Base-by-base conservation (phyloP, 2,113 vertebrate genomes). In the Camelus bactrianus region DNA sequence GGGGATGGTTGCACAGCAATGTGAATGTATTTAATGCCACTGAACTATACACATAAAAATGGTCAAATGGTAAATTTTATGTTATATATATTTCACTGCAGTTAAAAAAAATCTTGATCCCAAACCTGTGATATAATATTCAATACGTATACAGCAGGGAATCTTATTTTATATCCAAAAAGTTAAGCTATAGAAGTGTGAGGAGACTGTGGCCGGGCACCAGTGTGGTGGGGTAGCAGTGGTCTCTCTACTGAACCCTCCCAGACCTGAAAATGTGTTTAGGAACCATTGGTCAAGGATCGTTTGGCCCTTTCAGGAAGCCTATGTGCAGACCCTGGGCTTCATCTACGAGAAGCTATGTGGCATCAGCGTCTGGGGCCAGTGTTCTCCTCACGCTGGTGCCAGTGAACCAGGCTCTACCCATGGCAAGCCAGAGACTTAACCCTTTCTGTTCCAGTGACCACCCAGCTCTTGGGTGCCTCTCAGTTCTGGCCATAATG, bases 141-240 rank as follows among this genome's bases (percentile, higher is more conserved):
- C n/a, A 75, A 54, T 38, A 92, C 14, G 14, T 15, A 12, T 72
- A 60, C 38, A 42, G 4, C 38, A 42, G 38, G 38, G 17, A 83
- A 42, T 62, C 30, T 19, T 62, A n/a, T 69, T 75, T 75, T 79
- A 42, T 80, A 13, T n/a, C 32, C 8, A 35, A 42, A 96, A 48
- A 65, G 9, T 76, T 62, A 75, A 88, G 65, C 52, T 85, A 32
- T 64, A 0, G 30, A 22, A n/a, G 4, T 13, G 1, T 28, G 50
- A 60, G 48, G 30, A 52, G 24, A 54, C 4, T 46, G 42, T 30
- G 46, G 5, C 28, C 17, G 30, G 35, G 58, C 28, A 52, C 11
- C 17, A 15, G 17, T 56, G 46, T 60, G 28, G 22, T 56, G 2
- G 24, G 0, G 30, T 32, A 91, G 32, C 52, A 11, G 0, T 17